phyloP scores from a whole-genome alignment of 2,113 vertebrate genomes.

The Clarias macrocephalus region DNA sequence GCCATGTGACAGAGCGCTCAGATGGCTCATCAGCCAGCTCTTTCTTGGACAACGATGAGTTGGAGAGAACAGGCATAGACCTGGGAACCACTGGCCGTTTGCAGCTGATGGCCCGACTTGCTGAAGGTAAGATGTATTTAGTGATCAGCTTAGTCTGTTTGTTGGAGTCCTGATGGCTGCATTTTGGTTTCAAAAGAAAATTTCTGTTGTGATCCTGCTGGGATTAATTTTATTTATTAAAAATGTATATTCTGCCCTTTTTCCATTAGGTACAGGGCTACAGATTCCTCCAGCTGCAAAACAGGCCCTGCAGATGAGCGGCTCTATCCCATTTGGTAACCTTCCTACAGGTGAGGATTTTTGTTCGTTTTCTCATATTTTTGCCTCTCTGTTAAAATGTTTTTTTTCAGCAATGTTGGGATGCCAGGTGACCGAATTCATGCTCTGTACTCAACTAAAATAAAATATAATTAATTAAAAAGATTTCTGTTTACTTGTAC shows the following conservation, averaged over 20 bases:
- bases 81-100: conserved; percentile 95
- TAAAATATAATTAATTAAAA: background rate
- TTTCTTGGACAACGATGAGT: conserved; percentile 94
- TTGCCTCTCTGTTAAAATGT: background rate
- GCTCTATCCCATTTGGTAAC: conserved; percentile 89
- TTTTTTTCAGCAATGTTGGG: background rate
- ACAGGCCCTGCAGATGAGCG: conserved; percentile 96
- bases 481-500: background rate
- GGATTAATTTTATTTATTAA: background rate
- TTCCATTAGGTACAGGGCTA: conserved; percentile 85
- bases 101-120: conserved; percentile 95
- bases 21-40: conserved; percentile 96
- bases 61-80: conserved; percentile 97
- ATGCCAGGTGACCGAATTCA: background rate
- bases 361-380: background rate
- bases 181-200: background rate
- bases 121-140: conserved; percentile 79
- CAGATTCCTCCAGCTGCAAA: conserved; percentile 97
- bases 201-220: background rate
- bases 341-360: conserved; percentile 74
- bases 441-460: background rate
- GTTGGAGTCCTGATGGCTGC: background rate
- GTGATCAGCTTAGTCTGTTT: background rate
- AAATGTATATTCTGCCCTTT: background rate
- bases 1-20: conserved; percentile 94